Base-by-base conservation (phyloP, 2,888 invertebrate genomes). In the Cryptus viduatorius region DNA sequence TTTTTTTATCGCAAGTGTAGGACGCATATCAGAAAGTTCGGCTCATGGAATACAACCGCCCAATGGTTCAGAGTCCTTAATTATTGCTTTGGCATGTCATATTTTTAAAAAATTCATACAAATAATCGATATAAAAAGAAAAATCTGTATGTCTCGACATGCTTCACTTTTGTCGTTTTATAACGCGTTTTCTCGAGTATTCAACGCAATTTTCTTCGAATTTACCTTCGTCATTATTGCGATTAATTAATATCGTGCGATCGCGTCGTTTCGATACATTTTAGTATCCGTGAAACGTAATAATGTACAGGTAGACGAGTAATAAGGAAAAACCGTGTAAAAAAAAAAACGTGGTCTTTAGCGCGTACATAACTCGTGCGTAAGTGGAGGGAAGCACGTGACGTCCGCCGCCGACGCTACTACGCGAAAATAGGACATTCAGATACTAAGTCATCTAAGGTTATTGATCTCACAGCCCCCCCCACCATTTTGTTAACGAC, bases 11-110 rank as follows among this genome's bases (percentile, higher is more conserved):
- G 37, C 1, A 12, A 12, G 3, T 92, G 90, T 93, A 81, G 88
- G 88, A 90, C 88, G 85, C 91, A 88, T 90, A 93, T 93, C 92
- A 93, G 92, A 92, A 90, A 91, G 91, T 90, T 90, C 90, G 89
- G 89, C 77, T 86, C 84, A 89, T 86, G 14, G 67, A 88, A 31
- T 80, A 71, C 79, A 89, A 90, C 90, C 90, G 90, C 86, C 91
- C 92, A 90, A 91, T 93, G 93, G 92, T 92, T 92, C 89, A 88
- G 90, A 90, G 90, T 89, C 88, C 89, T 88, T 84, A 83, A 79
- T 61, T 91, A 68, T 92, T 92, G 72, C 53, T 93, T 56, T 92
- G 61, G 92, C 92, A 92, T 89, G 89, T 86, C 83, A 87, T 83
- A 72, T 87, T 19, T 84, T 79, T 75, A 87, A 90, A 87, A 80